Base-by-base conservation (phyloP, 2,797 vertebrate genomes). In the Podargus strigoides region DNA sequence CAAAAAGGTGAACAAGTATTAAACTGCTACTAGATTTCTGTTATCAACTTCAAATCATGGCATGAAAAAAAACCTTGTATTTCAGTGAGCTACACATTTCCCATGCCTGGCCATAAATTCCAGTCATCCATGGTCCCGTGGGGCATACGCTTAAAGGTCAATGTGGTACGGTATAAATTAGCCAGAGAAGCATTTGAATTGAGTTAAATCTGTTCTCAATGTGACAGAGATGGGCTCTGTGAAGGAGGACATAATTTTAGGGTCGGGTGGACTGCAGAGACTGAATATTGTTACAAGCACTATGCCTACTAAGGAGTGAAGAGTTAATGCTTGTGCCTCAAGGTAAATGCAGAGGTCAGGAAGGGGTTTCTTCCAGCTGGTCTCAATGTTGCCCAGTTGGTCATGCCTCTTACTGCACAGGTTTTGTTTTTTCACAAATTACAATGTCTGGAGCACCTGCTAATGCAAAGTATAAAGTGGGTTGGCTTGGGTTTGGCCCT, bases 91-190 rank as follows among this genome's bases (percentile, higher is more conserved):
- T 91, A 78, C 90, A 41, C 72, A 37, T 93, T 97, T 96, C 75
- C 60, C 60, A 60, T 93, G 72, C 67, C 80, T 44, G 66, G 77
- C 89, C 76, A 68, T 97, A 97, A 97, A 97, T 97, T 96, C 95
- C 12, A 68, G 55, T 96, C 94, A 72, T 24, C 74, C 39, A 2
- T 1, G 0, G 15, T 83, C 95, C 92, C 52, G 2, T 46, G 92
- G 93, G 96, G 73, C 53, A 53, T 55, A 66, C 23, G 47, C 77
- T 94, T 50, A 97, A 98, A 98, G 98, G 97, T 97, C 97, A 96
- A 58, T 73, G 92, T 92, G 87, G 75, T 85, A 72, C 90, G 85
- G 82, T 95, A 76, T 97, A 95, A 97, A 95, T 97, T 97, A 97
- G 69, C 75, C 82, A 64, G 78, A 90, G 93, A 69, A 87, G 78